Evolutionary conservation across 2,113 vertebrate genomes (phyloP), one percentile per base, ranked within the genome.

Genomic region (Platichthys stellatus): DNA sequence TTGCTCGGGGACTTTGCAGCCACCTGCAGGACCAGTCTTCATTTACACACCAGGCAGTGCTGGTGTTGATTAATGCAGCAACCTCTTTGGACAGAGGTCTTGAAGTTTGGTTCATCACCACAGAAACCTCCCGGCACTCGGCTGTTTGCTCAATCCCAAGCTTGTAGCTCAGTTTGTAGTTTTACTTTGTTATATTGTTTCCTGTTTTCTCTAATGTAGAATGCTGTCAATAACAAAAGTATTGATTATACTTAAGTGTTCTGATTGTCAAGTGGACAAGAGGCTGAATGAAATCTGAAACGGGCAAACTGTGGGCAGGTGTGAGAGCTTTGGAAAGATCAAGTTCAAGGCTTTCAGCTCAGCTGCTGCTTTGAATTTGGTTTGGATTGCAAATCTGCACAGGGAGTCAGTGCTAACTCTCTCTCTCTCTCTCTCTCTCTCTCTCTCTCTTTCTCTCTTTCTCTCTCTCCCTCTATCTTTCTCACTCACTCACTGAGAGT

Each of bases 311-410:
- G 47, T 1, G 61, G 23, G 58, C 81, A 70, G 71, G 24, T 28
- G 38, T 38, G 5, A 0, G 61, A 56, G 65, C 76, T 72, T 35
- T n/a, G 78, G 23, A 51, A 23, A 57, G 53, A 21, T 74, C 38
- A 56, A n/a, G 76, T 73, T 71, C 18, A 64, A 21, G 35, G 60
- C 28, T 71, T 61, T 72, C 40, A 65, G 49, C 17, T 70, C 26
- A 38, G 63, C 69, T 72, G 28, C 85, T 87, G 84, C 64, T 93
- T 93, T 92, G 90, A 88, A 86, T 92, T 45, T 78, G 35, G 63
- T 91, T 89, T 93, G 88, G 63, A 85, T 91, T 88, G 89, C 87
- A 93, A 92, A 91, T 89, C 23, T 78, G 69, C 21, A 21, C 1
- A 1, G 3, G 15, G 38, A 74, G 35, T 69, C 64, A 4, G 2